Base-by-base conservation (phyloP, 2,888 invertebrate species). In the Stenodera caucasica region DNA sequence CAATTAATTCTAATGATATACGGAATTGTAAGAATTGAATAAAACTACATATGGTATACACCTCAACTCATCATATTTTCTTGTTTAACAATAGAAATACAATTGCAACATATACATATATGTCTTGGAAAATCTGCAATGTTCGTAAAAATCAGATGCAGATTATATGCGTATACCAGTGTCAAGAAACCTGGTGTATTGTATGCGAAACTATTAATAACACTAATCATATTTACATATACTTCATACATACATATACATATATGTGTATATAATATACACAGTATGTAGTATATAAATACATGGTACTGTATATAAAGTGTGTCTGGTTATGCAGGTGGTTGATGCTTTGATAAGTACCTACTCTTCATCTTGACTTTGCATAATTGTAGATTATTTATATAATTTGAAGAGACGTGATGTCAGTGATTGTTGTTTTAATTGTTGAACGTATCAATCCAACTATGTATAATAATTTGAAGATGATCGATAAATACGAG, bases 151-250 rank as follows among this genome's bases (percentile, higher is more conserved):
- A 45, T 1, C n/a, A 45, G n/a, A 45, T 45, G 45, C 45, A 45
- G 45, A 45, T 45, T 23, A 45, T 45, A 45, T 45, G 45, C 45
- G 57, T 61, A 55, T 50, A 54, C 57, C 53, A 57, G 49, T 54
- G 51, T 55, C 61, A 61, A 61, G 61, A 53, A 61, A 57, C 56
- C 57, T 51, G 61, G 51, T 61, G 60, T 57, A 61, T 61, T 61
- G 61, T 61, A 61, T 54, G 53, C 54, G 57, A 53, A 21, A 57
- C 61, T 61, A 61, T 61, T 61, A 61, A 61, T 61, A 61, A 61
- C 57, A 53, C 61, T 61, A 61, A 61, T 61, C 61, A 57, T 57
- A 61, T 57, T 12, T 21, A 45, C 6, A 8, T 33, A 33, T n/a
- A 33, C 8, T 2, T 33, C 11, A 2, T 32, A 40, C 12, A 18